phyloP scores from a whole-genome alignment of 2,113 vertebrate genomes.

The Todiramphus saurophagus region DNA sequence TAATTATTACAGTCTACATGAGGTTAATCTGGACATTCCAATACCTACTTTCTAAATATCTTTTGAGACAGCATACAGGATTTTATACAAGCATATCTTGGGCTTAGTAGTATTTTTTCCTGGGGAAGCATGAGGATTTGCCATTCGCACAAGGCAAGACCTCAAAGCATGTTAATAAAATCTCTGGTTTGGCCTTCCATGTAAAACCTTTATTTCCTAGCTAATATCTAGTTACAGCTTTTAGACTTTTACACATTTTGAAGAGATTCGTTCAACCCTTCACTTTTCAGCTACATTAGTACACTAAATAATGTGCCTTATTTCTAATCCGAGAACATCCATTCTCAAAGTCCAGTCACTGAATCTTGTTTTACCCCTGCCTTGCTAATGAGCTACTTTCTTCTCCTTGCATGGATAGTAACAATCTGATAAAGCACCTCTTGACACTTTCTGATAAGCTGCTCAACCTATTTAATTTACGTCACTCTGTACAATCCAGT shows the following conservation, averaged over 20 bases:
- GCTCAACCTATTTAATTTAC: background rate
- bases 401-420: background rate
- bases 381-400: background rate
- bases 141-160: background rate
- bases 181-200: background rate
- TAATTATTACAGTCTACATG: background rate
- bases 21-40: background rate
- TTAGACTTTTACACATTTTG: background rate
- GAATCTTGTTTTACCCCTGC: background rate
- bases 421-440: background rate
- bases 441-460: background rate
- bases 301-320: background rate
- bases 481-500: background rate
- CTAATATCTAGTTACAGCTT: background rate
- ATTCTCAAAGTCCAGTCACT: background rate
- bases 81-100: background rate
- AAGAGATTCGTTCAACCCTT: background rate
- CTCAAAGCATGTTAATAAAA: background rate
- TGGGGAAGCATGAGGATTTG: background rate
- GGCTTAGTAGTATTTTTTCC: background rate
- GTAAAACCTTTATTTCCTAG: background rate
- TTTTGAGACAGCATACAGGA: background rate
- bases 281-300: background rate
- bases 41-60: background rate
- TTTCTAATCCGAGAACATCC: background rate